Evolutionary conservation across 2,113 vertebrate species (phyloP).

Genomic region (Origma solitaria): DNA sequence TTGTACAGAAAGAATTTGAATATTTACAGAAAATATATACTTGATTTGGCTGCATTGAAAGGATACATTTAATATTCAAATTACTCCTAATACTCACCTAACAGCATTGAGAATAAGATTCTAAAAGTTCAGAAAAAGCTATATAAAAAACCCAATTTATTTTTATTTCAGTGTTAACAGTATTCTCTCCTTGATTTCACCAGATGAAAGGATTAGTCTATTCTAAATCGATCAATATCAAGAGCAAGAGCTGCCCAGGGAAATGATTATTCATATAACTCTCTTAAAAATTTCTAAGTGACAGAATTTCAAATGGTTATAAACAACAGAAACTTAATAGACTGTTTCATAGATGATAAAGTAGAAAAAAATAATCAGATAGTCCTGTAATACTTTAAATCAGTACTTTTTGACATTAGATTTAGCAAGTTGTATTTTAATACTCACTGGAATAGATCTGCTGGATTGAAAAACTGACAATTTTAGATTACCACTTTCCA

Average conservation of each 20-base stretch:
- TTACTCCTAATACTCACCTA: background rate
- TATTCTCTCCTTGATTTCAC: background rate
- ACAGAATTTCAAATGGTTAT: background rate
- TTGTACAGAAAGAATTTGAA: background rate
- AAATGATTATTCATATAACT: background rate
- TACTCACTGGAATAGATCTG: background rate
- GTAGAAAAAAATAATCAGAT: background rate
- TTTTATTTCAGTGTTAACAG: background rate
- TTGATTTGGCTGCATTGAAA: background rate
- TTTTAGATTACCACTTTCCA: background rate
- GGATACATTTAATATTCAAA: background rate
- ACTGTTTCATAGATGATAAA: background rate
- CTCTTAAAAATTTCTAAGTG: background rate
- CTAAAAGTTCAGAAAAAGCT: background rate
- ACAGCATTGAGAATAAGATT: background rate
- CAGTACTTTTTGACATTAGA: background rate
- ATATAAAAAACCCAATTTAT: background rate
- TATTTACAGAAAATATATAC: background rate
- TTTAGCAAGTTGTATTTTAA: background rate
- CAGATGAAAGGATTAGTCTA: background rate
- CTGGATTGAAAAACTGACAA: conserved; percentile 3
- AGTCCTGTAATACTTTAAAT: background rate
- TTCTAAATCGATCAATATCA: background rate
- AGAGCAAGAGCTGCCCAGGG: background rate
- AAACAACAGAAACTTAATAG: background rate